These are phyloP conservation scores for Drosophila ercepeae DNA, from an alignment of 1,140 invertebrate species.

Conservation along the genomic window DNA sequence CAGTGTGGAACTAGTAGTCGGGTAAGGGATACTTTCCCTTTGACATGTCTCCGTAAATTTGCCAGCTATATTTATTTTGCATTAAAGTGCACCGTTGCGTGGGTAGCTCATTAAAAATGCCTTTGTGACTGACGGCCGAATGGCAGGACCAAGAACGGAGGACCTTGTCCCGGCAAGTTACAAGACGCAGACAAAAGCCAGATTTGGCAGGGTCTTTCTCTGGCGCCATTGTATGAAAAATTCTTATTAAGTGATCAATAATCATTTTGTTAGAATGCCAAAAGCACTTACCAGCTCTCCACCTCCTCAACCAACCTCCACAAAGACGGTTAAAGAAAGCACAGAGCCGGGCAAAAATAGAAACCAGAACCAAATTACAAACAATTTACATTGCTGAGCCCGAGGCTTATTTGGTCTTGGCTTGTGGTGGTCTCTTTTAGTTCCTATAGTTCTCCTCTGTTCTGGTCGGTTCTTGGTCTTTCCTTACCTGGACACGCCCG, in stretches of 20 bases:
- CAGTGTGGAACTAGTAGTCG: slow-evolving; percentile 20
- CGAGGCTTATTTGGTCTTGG: slow-evolving; percentile 44
- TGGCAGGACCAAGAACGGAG: slow-evolving; percentile 11
- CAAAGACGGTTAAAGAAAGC: slow-evolving; percentile 23
- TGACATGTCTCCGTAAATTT: slow-evolving; percentile 44
- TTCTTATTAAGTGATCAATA: slow-evolving; percentile 82
- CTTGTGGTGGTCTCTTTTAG: slow-evolving; percentile 25
- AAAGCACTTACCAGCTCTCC: slow-evolving; percentile 52
- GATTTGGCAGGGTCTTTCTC: slow-evolving; percentile 11
- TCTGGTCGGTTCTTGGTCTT: slow-evolving; percentile 15
- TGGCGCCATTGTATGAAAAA: slow-evolving; percentile 69
- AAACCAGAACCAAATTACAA: slow-evolving; percentile 74
- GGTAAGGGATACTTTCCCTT: slow-evolving; percentile 51
- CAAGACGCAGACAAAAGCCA: slow-evolving; percentile 35
- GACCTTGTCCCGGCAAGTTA: slow-evolving; percentile 20
- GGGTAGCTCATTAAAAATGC: slow-evolving; percentile 74
- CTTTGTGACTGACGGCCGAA: slow-evolving; percentile 43
- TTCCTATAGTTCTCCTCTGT: slow-evolving; percentile 3
- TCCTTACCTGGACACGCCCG: slow-evolving; percentile 50
- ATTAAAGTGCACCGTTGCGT: slow-evolving; percentile 75
- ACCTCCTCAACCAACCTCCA: neutral
- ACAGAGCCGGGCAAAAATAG: slow-evolving; percentile 54
- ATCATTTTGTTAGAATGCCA: slow-evolving; percentile 80
- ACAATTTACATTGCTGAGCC: slow-evolving; percentile 72
- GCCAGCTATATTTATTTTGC: slow-evolving; percentile 72